Evolutionary conservation across 2,113 vertebrate species (phyloP), one percentile per base, ranked within the genome.

Genomic region (Ascaphus truei): DNA sequence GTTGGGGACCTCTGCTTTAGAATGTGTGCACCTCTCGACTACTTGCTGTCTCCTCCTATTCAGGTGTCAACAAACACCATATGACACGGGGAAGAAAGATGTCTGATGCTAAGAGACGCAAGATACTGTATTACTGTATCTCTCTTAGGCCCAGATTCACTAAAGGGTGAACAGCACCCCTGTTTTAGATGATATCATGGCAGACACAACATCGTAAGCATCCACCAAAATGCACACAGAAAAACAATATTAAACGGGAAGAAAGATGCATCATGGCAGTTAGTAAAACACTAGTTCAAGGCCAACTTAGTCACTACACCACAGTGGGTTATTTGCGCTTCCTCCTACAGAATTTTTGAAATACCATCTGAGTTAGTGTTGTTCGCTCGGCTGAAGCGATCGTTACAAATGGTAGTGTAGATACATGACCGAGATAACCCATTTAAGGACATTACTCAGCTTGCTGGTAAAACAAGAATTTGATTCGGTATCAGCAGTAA

Each of bases 271-370:
- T 58, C 39, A 58, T 15, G 23, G 27, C 16, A 55, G 20, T 45
- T 45, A 3, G n/a, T 7, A 52, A 27, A 56, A 25, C 33, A 57
- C 37, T n/a, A 34, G 13, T 25, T 47, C 26, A 23, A 55, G 18
- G 27, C 27, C 39, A 58, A 57, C 47, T 59, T 57, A 68, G 53
- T 68, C 53, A 68, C 30, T 47, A 26, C 37, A 51, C 31, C 23
- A 20, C 62, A 15, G 15, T 68, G 55, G 59, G 53, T 59, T 55
- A 68, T 36, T 48, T 58, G 30, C 57, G 56, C 13, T 34, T 57
- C 52, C 45, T 13, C 23, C 25, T 31, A 29, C 37, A n/a, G 53
- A 36, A 68, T 68, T 33, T 36, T 36, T 68, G 22, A 18, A 59
- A 68, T 68, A 36, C 65, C 65, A 59, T 23, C 20, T 29, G 29